Percentiles rank a stretch among this genome's conserved stretches.
Evolutionary conservation across 2,888 invertebrate genomes (phyloP).

Genomic region (Ormyrus pomaceus): DNA sequence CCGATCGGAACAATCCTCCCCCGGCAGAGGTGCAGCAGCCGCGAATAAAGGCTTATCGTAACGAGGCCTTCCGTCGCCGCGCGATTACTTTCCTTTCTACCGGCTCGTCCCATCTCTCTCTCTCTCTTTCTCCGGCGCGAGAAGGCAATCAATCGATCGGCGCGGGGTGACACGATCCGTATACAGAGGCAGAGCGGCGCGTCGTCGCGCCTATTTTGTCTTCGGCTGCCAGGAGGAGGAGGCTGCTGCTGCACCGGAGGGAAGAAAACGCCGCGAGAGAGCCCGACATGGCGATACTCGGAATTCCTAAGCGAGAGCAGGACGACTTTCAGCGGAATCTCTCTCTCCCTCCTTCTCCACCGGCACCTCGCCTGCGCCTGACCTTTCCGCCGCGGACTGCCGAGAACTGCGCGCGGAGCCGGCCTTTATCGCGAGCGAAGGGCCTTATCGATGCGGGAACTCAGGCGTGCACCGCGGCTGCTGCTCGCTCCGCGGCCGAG

Average conservation of each 20-base stretch:
- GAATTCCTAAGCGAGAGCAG: slow-evolving; percentile 32
- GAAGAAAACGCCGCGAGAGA: neutral
- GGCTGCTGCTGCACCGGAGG: neutral
- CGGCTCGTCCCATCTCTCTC: neutral
- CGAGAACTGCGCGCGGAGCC: too few relatives aligned
- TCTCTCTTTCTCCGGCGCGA: neutral
- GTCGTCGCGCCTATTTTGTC: slow-evolving; percentile 33
- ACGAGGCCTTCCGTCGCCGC: neutral
- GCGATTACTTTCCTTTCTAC: slow-evolving; percentile 16
- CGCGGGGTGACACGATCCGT: slow-evolving; percentile 45
- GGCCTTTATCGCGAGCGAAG: neutral
- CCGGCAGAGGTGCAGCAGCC: too few relatives aligned
- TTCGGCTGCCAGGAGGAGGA: slow-evolving; percentile 17
- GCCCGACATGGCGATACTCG: slow-evolving; percentile 49
- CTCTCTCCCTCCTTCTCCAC: slow-evolving; percentile 5
- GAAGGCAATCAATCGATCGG: slow-evolving; percentile 35
- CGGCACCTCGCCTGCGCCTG: neutral
- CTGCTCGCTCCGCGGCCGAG: neutral
- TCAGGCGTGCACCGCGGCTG: too few relatives aligned
- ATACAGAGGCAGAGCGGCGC: neutral
- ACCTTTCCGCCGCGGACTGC: slow-evolving; percentile 8
- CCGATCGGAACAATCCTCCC: too few relatives aligned
- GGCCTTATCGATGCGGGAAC: neutral
- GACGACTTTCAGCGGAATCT: neutral
- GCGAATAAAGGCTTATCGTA: too few relatives aligned